These are phyloP conservation scores for Aphaenogaster rudis DNA, from an alignment of 1,140 invertebrate genomes.

Conservation along the genomic window DNA sequence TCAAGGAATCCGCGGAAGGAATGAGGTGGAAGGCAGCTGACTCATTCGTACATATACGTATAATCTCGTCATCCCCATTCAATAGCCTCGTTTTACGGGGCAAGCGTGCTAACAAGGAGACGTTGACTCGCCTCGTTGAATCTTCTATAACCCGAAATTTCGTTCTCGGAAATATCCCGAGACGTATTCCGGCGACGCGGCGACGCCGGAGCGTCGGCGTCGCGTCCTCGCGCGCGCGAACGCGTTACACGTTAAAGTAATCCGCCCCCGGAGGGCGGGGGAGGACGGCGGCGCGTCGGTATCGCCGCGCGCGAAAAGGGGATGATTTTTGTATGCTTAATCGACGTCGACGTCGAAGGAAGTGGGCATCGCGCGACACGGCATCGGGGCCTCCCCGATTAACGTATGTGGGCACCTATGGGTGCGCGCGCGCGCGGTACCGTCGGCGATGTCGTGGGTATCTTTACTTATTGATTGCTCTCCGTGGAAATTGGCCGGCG, in stretches of 20 bases:
- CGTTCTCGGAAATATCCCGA: not conserved
- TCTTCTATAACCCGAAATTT: constrained; percentile 12
- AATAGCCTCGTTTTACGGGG: not conserved
- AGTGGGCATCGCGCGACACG: not conserved
- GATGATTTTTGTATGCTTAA: constrained; percentile 24
- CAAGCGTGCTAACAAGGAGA: not conserved
- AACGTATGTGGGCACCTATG: not conserved
- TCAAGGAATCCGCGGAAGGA: not conserved
- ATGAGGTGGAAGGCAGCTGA: not conserved
- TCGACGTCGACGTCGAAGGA: constrained; percentile 36
- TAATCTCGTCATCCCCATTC: constrained; percentile 3
- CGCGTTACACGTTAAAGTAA: constrained; percentile 5
- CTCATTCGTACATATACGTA: not conserved
- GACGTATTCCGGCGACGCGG: not conserved
- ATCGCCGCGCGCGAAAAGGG: not conserved
- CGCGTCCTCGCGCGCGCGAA: not conserved
- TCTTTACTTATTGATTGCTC: constrained; percentile 84
- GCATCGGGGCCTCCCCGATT: not conserved
- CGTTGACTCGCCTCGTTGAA: not conserved
- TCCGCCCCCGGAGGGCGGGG: not conserved
- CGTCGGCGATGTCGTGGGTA: constrained; percentile 70
- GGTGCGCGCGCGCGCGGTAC: not conserved
- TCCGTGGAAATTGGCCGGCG: constrained; percentile 84
- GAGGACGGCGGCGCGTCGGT: not conserved
- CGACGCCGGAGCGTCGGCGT: constrained; percentile 13